Percentiles rank a stretch among this genome's conserved stretches.
Conservation (phyloP, 2,797 vertebrate species). For the Cossypha heuglini region DNA sequence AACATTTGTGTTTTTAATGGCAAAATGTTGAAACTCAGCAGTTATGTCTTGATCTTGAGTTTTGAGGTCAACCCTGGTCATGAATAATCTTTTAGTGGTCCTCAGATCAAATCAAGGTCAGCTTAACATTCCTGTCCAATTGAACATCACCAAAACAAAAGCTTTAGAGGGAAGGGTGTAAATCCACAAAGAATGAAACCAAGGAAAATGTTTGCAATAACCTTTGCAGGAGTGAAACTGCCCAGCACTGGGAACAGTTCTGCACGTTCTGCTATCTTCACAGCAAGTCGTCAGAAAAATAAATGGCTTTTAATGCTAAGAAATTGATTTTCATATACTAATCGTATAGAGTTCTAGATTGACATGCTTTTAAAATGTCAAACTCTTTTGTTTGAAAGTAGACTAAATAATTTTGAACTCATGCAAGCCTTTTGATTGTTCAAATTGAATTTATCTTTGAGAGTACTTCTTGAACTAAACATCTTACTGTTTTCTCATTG, state of each 20-base stretch:
- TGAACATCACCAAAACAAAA: slow-evolving; percentile 9
- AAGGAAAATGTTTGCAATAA: slow-evolving; percentile 63
- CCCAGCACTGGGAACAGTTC: background rate
- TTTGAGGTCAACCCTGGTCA: background rate
- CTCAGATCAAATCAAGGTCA: slow-evolving; percentile 43
- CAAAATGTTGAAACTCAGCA: background rate
- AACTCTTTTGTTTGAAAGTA: background rate
- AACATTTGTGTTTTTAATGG: slow-evolving; percentile 4
- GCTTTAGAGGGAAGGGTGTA: slow-evolving; percentile 23
- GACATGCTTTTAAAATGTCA: background rate
- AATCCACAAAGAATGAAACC: slow-evolving; percentile 57
- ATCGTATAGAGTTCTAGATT: background rate
- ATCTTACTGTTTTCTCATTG: background rate
- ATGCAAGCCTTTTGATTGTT: background rate
- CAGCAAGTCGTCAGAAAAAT: slow-evolving; percentile 26
- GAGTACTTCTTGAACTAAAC: background rate
- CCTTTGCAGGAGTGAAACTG: slow-evolving; percentile 7
- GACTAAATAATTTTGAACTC: background rate
- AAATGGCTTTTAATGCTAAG: background rate
- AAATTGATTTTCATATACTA: background rate
- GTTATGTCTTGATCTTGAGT: slow-evolving; percentile 7
- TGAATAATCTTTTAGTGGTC: background rate
- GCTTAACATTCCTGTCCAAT: slow-evolving; percentile 8
- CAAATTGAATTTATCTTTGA: background rate
- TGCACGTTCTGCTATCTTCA: background rate